Conservation (phyloP, 2,797 vertebrate genomes). For the Brachymystax lenok region DNA sequence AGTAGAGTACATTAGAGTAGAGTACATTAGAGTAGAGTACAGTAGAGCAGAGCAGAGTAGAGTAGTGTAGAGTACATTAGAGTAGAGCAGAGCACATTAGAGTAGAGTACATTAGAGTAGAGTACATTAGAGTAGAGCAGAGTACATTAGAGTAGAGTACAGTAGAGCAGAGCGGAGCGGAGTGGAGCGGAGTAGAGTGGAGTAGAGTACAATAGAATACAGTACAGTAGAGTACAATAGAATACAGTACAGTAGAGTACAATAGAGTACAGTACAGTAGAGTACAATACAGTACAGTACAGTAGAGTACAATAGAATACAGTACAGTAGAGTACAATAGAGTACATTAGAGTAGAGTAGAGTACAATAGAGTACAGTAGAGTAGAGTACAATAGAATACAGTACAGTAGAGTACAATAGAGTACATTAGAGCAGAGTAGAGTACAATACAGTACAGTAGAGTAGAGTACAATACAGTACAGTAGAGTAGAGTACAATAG, state of each 20-base stretch:
- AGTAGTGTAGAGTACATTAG: no score
- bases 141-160: background rate
- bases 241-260: background rate
- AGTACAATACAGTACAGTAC: no score
- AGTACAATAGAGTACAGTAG: background rate
- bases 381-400: no score
- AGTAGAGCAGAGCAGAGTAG: fast-evolving
- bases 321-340: background rate
- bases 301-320: no score
- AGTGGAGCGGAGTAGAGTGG: background rate
- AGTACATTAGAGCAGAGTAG: no score
- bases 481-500: background rate
- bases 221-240: background rate
- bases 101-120: no score
- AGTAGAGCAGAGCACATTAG: fast-evolving
- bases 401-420: no score
- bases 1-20: no score
- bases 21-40: no score
- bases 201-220: background rate
- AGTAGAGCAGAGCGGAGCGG: background rate
- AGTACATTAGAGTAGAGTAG: background rate
- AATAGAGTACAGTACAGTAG: background rate
- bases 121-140: fast-evolving
- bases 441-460: no score
- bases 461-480: no score